Evolutionary conservation across 2,113 vertebrate genomes (phyloP).

Genomic region (Chaetodon auriga): DNA sequence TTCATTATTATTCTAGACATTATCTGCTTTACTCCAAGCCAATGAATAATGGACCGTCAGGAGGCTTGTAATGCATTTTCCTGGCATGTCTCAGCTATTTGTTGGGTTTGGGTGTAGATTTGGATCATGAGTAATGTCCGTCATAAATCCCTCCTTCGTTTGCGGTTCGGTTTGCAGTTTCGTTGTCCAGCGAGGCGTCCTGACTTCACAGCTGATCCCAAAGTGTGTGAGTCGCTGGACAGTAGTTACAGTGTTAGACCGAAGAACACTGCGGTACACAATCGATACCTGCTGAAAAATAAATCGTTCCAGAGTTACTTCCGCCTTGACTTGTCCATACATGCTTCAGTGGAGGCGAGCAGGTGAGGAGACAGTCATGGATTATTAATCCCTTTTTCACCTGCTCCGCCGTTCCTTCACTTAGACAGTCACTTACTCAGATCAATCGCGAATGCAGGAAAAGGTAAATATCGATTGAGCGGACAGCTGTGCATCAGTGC

Average conservation of each 20-base stretch:
- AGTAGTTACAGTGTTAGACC: constrained; percentile 9
- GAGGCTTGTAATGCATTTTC: constrained; percentile 29
- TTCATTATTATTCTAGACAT: constrained; percentile 56
- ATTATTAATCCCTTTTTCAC: constrained; percentile 60
- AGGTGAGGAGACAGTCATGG: constrained; percentile 47
- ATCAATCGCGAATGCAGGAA: constrained; percentile 52
- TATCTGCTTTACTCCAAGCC: constrained; percentile 31
- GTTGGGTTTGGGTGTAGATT: constrained; percentile 44
- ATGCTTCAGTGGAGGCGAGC: constrained; percentile 53
- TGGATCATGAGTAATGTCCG: constrained; percentile 2
- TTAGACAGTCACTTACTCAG: constrained; percentile 37
- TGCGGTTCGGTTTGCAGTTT: background rate
- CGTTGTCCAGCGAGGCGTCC: constrained; percentile 1
- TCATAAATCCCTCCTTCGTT: constrained; percentile 34
- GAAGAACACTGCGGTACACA: constrained; percentile 16
- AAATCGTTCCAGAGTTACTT: constrained; percentile 45
- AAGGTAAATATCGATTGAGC: constrained; percentile 55
- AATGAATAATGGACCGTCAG: constrained; percentile 58
- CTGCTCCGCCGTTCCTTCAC: constrained; percentile 17
- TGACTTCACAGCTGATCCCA: constrained; percentile 8
- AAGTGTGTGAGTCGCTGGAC: constrained; percentile 2
- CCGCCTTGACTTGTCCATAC: constrained; percentile 27
- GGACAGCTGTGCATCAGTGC: constrained; percentile 37
- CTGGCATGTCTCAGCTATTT: constrained; percentile 33
- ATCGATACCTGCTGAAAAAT: constrained; percentile 56